Evolutionary conservation across 2,888 invertebrate genomes (phyloP).

Genomic region (Endotricha flammealis): DNA sequence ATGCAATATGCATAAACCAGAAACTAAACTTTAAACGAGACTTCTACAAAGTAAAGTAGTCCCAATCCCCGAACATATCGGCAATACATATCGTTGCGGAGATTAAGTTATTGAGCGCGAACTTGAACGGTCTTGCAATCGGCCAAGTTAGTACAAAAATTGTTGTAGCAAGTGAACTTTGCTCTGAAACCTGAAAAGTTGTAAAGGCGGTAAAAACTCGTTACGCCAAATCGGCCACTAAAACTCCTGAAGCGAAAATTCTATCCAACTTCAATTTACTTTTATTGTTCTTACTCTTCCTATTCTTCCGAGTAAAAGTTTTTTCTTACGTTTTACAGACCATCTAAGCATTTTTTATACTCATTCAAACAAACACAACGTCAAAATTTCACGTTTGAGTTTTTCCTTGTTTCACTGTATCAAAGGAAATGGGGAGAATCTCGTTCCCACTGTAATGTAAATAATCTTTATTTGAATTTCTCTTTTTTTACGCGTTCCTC

Average conservation of each 20-base stretch:
- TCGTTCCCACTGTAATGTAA: conserved; percentile 33
- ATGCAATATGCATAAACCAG: no score
- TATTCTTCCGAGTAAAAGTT: conserved; percentile 54
- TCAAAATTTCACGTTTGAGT: conserved; percentile 51
- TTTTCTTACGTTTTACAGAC: conserved; percentile 51
- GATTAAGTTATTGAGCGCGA: conserved; percentile 9
- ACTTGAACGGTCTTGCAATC: conserved; percentile 28
- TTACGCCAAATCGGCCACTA: conserved; percentile 74
- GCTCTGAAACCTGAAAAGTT: conserved; percentile 60
- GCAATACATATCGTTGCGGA: no score
- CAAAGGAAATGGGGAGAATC: conserved; percentile 42
- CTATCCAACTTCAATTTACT: conserved; percentile 76
- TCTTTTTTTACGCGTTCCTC: conserved; percentile 24
- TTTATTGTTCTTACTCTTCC: conserved; percentile 72
- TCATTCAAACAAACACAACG: conserved; percentile 49
- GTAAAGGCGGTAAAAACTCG: conserved; percentile 74
- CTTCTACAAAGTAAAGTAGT: no score
- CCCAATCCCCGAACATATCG: no score
- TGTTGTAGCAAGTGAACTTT: conserved; percentile 44
- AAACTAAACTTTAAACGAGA: no score
- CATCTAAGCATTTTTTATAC: conserved; percentile 61
- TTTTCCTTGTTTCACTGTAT: conserved; percentile 41
- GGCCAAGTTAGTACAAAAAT: conserved; percentile 37
- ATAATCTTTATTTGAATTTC: conserved; percentile 48
- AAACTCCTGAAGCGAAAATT: conserved; percentile 76